phyloP scores from a whole-genome alignment of 2,888 invertebrate genomes.

The Seira ritae region DNA sequence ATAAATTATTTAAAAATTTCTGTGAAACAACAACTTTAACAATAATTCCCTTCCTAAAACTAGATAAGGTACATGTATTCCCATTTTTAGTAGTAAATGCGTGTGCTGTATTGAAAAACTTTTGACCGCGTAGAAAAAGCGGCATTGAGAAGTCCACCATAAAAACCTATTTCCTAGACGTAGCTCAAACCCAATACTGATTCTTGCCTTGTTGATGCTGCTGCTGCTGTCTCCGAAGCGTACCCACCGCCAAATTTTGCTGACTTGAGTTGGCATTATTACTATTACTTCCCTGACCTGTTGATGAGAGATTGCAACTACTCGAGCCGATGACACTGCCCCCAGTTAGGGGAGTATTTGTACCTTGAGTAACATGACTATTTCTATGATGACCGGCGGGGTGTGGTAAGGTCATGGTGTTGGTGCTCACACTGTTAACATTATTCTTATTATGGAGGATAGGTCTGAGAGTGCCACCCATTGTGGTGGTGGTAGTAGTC shows the following conservation, averaged over 20 bases:
- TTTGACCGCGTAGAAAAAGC: too few relatives aligned
- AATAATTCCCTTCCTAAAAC: constrained; percentile 4
- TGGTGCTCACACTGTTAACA: constrained; percentile 35
- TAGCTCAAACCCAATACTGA: constrained; percentile 73
- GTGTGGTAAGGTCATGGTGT: constrained; percentile 62
- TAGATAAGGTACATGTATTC: constrained; percentile 34
- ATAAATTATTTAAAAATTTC: constrained; percentile 14
- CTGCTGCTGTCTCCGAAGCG: constrained; percentile 47
- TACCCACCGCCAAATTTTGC: constrained; percentile 45
- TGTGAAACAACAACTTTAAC: constrained; percentile 6
- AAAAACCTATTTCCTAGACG: too few relatives aligned
- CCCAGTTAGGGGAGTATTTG: constrained; percentile 34
- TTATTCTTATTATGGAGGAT: constrained; percentile 41
- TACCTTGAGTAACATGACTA: constrained; percentile 52
- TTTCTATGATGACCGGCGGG: constrained; percentile 36
- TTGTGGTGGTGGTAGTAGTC: constrained; percentile 30
- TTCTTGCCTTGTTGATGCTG: constrained; percentile 67
- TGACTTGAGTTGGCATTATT: constrained; percentile 46
- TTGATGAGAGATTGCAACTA: constrained; percentile 39
- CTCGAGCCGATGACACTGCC: constrained; percentile 37
- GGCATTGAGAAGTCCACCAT: too few relatives aligned
- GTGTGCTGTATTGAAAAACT: constrained; percentile 4
- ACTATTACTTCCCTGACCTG: constrained; percentile 37
- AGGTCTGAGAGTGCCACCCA: constrained; percentile 51
- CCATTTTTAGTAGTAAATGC: not conserved